Percentiles rank a stretch among this genome's conserved stretches.
phyloP scores from a whole-genome alignment of 2,113 vertebrate genomes.

The Emydocephalus ijimae region DNA sequence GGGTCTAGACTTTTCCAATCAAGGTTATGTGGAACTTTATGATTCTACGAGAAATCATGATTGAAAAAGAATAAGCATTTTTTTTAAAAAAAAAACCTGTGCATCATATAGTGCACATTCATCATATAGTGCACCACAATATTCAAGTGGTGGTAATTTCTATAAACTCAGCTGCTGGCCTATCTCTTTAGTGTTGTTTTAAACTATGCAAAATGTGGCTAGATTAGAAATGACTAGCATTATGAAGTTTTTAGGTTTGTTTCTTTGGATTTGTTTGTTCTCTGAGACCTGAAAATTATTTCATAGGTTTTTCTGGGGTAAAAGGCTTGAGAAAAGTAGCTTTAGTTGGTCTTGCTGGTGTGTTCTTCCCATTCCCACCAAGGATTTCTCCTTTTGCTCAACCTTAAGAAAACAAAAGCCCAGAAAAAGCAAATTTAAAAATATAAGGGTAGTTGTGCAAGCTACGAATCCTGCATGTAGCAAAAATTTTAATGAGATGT shows the following conservation, averaged over 20 bases:
- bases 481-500: neutral
- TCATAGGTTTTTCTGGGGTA: neutral
- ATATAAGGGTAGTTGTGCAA: neutral
- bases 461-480: neutral
- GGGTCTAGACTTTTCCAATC: neutral
- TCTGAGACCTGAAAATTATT: neutral
- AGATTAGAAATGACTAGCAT: neutral
- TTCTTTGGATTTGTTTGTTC: neutral
- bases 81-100: neutral
- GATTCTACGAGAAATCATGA: neutral
- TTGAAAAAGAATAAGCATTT: neutral
- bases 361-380: neutral
- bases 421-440: neutral
- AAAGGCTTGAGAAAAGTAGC: neutral
- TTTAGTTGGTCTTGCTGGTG: neutral
- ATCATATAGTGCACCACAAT: neutral
- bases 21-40: neutral
- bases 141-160: neutral
- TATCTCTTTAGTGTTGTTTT: neutral
- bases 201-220: neutral
- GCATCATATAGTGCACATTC: neutral
- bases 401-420: neutral
- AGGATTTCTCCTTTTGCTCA: neutral
- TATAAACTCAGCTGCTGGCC: neutral
- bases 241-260: slow-evolving; percentile 27